Evolutionary conservation across 23 tunicate genomes (phyloP), one percentile per base, ranked within the genome.

Genomic region (Pegea sp.): DNA sequence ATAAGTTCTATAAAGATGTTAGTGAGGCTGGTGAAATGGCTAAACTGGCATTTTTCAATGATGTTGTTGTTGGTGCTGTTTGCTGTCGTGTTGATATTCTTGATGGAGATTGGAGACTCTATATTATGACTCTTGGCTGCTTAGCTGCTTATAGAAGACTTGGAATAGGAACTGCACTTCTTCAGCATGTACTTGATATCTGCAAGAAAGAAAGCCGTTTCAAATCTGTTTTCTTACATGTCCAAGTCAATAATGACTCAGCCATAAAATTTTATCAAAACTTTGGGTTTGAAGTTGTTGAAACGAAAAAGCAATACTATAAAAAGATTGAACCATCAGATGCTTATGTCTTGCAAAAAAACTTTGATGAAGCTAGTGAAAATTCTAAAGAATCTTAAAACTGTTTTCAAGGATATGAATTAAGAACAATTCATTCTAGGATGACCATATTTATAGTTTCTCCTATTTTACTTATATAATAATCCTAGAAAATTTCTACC

Each of bases 1-100:
- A 89, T 62, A 89, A 77, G 59, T 89, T 84, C 63, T 84, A 84
- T 61, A 84, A 84, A 53, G 95, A 84, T 68, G 95, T 84, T 23
- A 48, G 73, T 50, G 95, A 84, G 58, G 95, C 74, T 24, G 81
- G 86, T 18, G 74, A 84, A 4, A 52, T 84, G 24, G 81, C 95
- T 26, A 84, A 84, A 68, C 49, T 84, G 18, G 95, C 95, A 16
- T 84, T 60, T 58, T 84, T 84, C 55, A 84, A 84, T 74, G 95
- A 84, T 63, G 73, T 84, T 13, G 80, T 84, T 49, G 95, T 84
- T 21, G 95, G 95, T 19, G 95, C 95, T 13, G 95, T 84, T 1
- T 75, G 95, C 34, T 84, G 95, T 74, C 76, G 95, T 4, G 63
- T 84, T 24, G 76, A 84, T 53, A 51, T 56, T 2, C 31, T 46